Evolutionary conservation across 37 sponge, comb jelly and placozoan genomes (phyloP).

Genomic region (Cladorhizidae sp.): DNA sequence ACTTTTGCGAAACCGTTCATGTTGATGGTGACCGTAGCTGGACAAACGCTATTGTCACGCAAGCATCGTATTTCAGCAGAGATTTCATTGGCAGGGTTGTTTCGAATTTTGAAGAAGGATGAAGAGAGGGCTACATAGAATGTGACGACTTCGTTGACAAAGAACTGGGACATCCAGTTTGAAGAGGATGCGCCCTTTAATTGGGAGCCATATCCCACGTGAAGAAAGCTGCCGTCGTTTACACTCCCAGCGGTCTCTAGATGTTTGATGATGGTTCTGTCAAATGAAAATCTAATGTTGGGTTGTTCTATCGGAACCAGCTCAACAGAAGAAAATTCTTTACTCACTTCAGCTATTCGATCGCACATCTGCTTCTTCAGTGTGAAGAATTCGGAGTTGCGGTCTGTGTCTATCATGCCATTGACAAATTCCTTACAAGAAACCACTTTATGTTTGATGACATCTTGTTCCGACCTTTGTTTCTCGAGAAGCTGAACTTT

Average conservation of each 20-base stretch:
- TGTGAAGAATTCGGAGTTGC: slow-evolving; percentile 48
- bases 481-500: slow-evolving; percentile 29
- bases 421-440: slow-evolving; percentile 51
- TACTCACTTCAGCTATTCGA: slow-evolving; percentile 33
- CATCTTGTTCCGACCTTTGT: slow-evolving; percentile 14
- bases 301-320: slow-evolving; percentile 61
- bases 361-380: slow-evolving; percentile 42
- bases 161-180: background rate
- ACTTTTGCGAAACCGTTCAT: slow-evolving; percentile 63
- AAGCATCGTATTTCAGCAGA: slow-evolving; percentile 40
- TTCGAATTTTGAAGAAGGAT: slow-evolving; percentile 47
- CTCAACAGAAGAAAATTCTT: slow-evolving; percentile 33
- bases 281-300: slow-evolving; percentile 33
- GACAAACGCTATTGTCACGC: slow-evolving; percentile 49
- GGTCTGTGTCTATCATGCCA: slow-evolving; percentile 5
- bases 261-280: background rate
- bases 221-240: slow-evolving; percentile 47
- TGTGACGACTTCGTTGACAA: slow-evolving; percentile 41
- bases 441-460: slow-evolving; percentile 16
- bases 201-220: slow-evolving; percentile 2
- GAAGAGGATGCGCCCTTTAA: background rate
- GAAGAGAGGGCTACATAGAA: slow-evolving; percentile 62
- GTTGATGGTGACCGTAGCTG: slow-evolving; percentile 54
- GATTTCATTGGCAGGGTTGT: slow-evolving; percentile 49
- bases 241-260: background rate